Conservation (phyloP, 2,888 invertebrate genomes). For the Cotesia congregata region DNA sequence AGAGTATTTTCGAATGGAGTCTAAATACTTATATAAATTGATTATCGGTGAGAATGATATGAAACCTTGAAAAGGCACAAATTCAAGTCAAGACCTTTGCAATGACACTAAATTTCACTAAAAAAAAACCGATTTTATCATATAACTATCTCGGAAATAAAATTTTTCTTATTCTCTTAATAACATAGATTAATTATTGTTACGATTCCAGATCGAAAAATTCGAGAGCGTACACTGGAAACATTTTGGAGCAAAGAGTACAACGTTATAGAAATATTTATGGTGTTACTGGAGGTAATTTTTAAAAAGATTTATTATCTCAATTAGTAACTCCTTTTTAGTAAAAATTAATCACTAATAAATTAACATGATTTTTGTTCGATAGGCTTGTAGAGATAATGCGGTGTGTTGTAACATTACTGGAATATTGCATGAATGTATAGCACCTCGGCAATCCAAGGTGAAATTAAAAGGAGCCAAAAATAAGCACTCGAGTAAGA, state of each 20-base stretch:
- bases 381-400: slow-evolving; percentile 73
- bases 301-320: slow-evolving; percentile 8
- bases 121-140: too few species aligned
- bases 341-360: slow-evolving; percentile 16
- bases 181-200: neutral
- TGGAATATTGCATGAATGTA: slow-evolving; percentile 74
- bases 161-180: too few species aligned
- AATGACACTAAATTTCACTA: too few species aligned
- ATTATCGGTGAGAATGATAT: too few species aligned
- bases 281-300: slow-evolving; percentile 74
- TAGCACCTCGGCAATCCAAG: slow-evolving; percentile 72
- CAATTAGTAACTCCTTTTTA: neutral
- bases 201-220: slow-evolving; percentile 72
- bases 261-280: slow-evolving; percentile 73
- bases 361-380: slow-evolving; percentile 49
- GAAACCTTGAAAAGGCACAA: too few species aligned
- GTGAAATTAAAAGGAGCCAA: slow-evolving; percentile 56
- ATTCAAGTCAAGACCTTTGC: too few species aligned
- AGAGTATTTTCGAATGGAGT: too few species aligned
- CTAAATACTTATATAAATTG: too few species aligned
- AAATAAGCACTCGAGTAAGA: slow-evolving; percentile 54
- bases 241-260: slow-evolving; percentile 75
- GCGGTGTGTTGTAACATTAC: slow-evolving; percentile 73
- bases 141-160: too few species aligned
- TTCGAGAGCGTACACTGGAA: slow-evolving; percentile 74